Evolutionary conservation across 1,140 invertebrate genomes (phyloP).

Genomic region (Coenobita brevimanus): DNA sequence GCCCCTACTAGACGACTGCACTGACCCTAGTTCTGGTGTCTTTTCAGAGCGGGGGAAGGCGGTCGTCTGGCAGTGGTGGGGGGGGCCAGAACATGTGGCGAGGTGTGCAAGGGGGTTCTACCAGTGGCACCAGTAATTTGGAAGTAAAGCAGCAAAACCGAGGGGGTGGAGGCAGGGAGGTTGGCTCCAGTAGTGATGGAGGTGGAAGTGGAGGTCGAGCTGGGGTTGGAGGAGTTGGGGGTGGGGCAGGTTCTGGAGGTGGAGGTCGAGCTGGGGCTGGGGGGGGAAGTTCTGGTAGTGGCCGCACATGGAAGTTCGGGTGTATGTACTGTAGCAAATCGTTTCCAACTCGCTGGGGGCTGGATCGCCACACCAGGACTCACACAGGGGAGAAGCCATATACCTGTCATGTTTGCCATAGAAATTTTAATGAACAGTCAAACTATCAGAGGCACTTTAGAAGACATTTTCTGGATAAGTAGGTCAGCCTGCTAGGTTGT

Average conservation of each 20-base stretch:
- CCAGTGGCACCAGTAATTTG: slow-evolving; percentile 18
- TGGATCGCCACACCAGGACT: slow-evolving; percentile 74
- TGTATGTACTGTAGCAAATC: slow-evolving; percentile 73
- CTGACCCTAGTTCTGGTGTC: slow-evolving; percentile 66
- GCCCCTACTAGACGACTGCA: slow-evolving; percentile 60
- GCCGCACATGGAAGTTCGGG: slow-evolving; percentile 63
- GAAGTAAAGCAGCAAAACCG: slow-evolving; percentile 13
- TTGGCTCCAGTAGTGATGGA: neutral
- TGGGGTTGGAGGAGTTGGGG: neutral
- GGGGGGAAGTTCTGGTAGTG: neutral
- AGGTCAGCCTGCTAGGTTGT: no score
- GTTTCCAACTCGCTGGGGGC: slow-evolving; percentile 75
- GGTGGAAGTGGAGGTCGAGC: neutral
- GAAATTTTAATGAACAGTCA: slow-evolving; percentile 59
- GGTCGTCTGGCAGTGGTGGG: slow-evolving; percentile 60
- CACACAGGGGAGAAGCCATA: slow-evolving; percentile 73
- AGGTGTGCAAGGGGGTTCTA: slow-evolving; percentile 33
- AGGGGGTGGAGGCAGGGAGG: neutral
- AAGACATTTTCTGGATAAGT: slow-evolving; percentile 54
- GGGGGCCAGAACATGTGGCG: slow-evolving; percentile 44
- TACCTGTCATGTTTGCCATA: slow-evolving; percentile 60
- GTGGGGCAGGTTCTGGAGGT: neutral
- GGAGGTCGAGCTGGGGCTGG: neutral
- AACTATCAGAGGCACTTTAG: slow-evolving; percentile 58
- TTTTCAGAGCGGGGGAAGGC: slow-evolving; percentile 67